Base-by-base conservation (phyloP, 53 echinoderm and acorn worm genomes). In the Stichopus horrens region DNA sequence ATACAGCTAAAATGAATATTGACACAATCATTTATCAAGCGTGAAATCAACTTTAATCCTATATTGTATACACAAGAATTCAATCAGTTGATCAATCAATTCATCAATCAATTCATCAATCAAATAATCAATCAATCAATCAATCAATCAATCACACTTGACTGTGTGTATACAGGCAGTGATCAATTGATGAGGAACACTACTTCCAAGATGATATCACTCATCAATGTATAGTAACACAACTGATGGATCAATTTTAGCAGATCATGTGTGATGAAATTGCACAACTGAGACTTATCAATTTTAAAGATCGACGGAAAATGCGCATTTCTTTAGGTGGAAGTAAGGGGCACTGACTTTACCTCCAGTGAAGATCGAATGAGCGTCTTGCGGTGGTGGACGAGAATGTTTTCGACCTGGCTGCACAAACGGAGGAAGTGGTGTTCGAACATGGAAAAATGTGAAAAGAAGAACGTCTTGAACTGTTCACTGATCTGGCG, bases 381-480 rank as follows among this genome's bases (percentile, higher is more conserved):
- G 54, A 89, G 90, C 53, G 67, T 91, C 88, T 91, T 93, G 78
- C 91, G 88, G 59, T 94, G 94, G 54, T 82, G 76, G 23, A 89
- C 90, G 67, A 96, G 76, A 4, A 94, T 92, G 74, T 90, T 96
- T 84, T 99, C 99, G 7, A 99, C 90, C 37, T 91, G 83, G 8
- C 86, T 76, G 8, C 80, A 85, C 55, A 99, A 58, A 52, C 92
- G 90, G 55, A 90, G 90, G 76, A 99, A 99, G 91, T 94, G 96
- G 76, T 91, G 84, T 82, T 99, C 99, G 82, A 96, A 89, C 23
- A 99, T 90, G 67, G 92, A 91, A 89, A 96, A 99, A 85, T 99
- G 99, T 21, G 99, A 99, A 93, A 99, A 98, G 93, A 99, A 99
- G 89, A 99, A 99, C 4, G 94, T 90, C 83, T 93, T 88, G 92